Percentiles rank a stretch among this genome's conserved stretches.
Evolutionary conservation across 2,113 vertebrate genomes (phyloP).

Genomic region (Pluvianellus socialis): DNA sequence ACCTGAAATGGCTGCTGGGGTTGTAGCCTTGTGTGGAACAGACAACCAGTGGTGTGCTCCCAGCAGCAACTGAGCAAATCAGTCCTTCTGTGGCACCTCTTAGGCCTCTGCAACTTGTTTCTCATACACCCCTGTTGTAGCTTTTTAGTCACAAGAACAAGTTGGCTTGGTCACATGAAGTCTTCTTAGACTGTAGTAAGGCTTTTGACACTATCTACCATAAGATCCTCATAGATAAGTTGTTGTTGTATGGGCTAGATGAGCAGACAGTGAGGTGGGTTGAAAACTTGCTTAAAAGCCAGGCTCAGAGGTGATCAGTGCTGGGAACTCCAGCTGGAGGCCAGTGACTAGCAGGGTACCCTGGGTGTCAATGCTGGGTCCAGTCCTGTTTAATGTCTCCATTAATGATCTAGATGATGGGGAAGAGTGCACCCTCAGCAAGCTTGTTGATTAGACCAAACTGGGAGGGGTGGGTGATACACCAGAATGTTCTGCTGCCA

Average conservation of each 20-base stretch:
- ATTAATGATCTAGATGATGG: not conserved
- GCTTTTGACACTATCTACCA: not conserved
- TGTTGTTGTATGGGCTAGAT: not conserved
- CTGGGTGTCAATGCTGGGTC: too few relatives aligned
- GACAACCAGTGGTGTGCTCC: not conserved
- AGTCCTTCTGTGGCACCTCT: not conserved
- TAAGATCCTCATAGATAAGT: not conserved
- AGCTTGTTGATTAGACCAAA: not conserved
- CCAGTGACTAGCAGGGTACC: not conserved
- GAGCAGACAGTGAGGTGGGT: not conserved
- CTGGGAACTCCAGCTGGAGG: not conserved
- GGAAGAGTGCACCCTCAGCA: not conserved
- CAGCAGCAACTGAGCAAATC: not conserved
- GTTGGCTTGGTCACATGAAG: not conserved
- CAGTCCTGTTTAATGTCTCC: not conserved
- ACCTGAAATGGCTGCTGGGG: not conserved
- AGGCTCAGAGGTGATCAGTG: not conserved
- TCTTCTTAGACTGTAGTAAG: not conserved
- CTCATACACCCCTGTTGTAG: not conserved
- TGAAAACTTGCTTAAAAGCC: not conserved
- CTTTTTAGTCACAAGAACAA: not conserved
- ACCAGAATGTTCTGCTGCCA: not conserved
- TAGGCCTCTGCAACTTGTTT: not conserved
- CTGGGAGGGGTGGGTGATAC: not conserved
- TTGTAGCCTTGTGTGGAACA: not conserved